These are phyloP conservation scores for Bombus confusus DNA, from an alignment of 1,140 invertebrate genomes.

Conservation along the genomic window DNA sequence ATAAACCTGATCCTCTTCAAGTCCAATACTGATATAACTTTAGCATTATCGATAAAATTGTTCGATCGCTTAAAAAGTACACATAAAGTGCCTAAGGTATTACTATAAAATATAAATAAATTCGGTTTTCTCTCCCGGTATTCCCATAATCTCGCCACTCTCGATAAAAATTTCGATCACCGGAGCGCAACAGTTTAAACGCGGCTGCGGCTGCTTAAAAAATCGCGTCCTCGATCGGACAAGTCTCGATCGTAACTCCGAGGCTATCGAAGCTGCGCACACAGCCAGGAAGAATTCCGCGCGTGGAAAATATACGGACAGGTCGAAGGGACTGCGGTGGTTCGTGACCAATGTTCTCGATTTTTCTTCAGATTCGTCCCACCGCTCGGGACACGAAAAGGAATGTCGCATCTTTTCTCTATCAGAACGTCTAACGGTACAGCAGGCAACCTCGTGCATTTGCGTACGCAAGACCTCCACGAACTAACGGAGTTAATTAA, in stretches of 20 bases:
- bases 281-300: conserved; percentile 6
- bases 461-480: conserved; percentile 59
- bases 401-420: conserved; percentile 60
- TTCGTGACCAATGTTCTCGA: conserved; percentile 45
- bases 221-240: neutral
- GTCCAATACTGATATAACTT: neutral
- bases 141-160: neutral
- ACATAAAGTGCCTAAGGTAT: neutral
- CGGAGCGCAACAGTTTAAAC: neutral
- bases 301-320: conserved; percentile 15
- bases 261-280: neutral
- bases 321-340: conserved; percentile 16
- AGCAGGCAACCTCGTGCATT: conserved; percentile 54
- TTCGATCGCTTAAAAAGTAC: too few species aligned
- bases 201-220: neutral
- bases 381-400: conserved; percentile 35
- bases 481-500: conserved; percentile 72
- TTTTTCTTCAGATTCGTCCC: conserved; percentile 54
- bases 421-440: conserved; percentile 66
- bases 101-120: neutral
- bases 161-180: neutral
- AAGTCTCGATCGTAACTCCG: neutral
- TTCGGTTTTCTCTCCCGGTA: neutral
- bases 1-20: neutral
- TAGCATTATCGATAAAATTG: too few species aligned